Base-by-base conservation (phyloP, 2,888 invertebrate genomes). In the Halictus quadricinctus region DNA sequence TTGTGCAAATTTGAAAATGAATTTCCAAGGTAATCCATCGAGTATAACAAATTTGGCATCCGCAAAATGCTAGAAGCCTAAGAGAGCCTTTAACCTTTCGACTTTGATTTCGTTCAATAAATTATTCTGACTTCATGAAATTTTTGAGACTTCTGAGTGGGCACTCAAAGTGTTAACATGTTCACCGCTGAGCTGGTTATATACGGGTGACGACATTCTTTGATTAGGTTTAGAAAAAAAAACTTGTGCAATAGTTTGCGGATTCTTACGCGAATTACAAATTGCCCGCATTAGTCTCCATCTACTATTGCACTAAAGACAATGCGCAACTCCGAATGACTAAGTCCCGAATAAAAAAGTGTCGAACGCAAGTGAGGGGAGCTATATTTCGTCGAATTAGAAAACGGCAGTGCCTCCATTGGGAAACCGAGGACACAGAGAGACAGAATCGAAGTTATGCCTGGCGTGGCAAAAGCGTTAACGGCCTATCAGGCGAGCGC, bases 401-500 rank as follows among this genome's bases (percentile, higher is more conserved):
- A 54, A 10, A 54, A 54, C 54, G 21, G 10, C 54, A 2, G 8
- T 21, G n/a, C 10, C 21, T 8, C 21, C 54, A 10, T 54, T 54
- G 54, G 54, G 54, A 54, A n/a, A 54, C 54, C 54, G n/a, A 21
- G 8, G 10, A 8, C 21, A 21, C 3, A 3, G 21, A 12, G 21
- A 41, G 70, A 43, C n/a, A 70, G n/a, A 43, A 41, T 36, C 41
- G 70, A 29, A 43, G 41, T n/a, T 13, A 70, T 21, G 43, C n/a
- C 41, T 13, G 60, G 69, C 48, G 43, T 54, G 21, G 36, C 58
- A 48, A 66, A 81, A 58, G 36, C 69, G 74, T 88, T 74, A 84
- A 88, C 76, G 83, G 81, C 81, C 60, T 78, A 43, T 48, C 79
- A 72, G 60, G 83, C 7, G 58, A 50, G 76, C 36, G 80, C 66